Evolutionary conservation across 1,140 invertebrate genomes (phyloP).

Genomic region (Pogonognathellus flavescens): DNA sequence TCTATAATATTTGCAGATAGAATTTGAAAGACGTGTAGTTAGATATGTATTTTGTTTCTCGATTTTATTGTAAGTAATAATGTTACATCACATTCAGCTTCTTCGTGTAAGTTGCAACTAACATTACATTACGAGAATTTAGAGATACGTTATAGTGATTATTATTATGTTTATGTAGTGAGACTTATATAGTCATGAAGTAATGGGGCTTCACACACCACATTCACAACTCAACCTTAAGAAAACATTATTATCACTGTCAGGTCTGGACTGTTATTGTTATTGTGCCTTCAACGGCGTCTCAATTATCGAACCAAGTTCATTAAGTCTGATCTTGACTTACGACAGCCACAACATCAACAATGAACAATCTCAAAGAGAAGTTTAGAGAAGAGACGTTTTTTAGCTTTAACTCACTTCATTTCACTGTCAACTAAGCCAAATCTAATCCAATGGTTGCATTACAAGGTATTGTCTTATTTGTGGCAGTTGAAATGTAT

Average conservation of each 20-base stretch:
- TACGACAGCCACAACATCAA: slow-evolving; percentile 19
- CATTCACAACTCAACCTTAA: slow-evolving; percentile 5
- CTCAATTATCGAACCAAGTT: slow-evolving; percentile 42
- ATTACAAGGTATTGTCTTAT: no score
- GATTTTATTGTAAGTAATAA: background rate
- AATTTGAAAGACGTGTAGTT: background rate
- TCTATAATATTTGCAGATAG: background rate
- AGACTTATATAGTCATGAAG: slow-evolving; percentile 16
- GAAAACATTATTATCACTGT: slow-evolving; percentile 21
- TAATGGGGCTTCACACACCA: background rate
- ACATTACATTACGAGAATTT: no score
- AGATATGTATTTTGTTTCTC: background rate
- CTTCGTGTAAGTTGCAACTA: no score
- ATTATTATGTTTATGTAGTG: no score
- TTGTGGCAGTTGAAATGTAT: no score
- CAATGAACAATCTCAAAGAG: background rate
- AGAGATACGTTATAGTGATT: no score
- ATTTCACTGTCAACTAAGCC: no score
- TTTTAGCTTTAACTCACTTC: no score
- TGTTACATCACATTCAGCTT: no score
- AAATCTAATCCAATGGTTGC: no score
- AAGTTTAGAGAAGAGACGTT: no score
- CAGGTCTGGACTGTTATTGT: slow-evolving; percentile 25
- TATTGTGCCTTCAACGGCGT: slow-evolving; percentile 36
- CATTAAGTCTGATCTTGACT: slow-evolving; percentile 44